phyloP scores from a whole-genome alignment of 1,140 invertebrate species.

The Pogonus chalceus region DNA sequence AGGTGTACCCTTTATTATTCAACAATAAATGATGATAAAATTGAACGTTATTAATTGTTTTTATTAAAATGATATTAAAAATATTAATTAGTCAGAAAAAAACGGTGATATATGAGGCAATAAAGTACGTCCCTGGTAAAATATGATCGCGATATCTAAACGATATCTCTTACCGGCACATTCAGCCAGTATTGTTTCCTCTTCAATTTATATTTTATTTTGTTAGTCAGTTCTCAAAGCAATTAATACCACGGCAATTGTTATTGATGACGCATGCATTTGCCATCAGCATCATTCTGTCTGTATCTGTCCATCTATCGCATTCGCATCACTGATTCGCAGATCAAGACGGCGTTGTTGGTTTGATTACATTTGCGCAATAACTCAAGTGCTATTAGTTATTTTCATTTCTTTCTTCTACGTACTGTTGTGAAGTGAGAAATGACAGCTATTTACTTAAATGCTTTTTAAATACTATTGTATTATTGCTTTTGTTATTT shows the following conservation, averaged over 20 bases:
- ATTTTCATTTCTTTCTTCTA: too few species aligned
- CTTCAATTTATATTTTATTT: not conserved
- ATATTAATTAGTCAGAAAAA: too few species aligned
- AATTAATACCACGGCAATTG: conserved; percentile 1
- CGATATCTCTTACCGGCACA: not conserved
- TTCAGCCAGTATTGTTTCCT: not conserved
- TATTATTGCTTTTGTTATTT: too few species aligned
- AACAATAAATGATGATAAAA: too few species aligned
- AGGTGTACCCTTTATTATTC: too few species aligned
- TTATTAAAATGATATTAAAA: not conserved
- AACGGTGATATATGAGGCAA: too few species aligned
- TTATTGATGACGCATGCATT: not conserved
- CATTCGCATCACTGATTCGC: too few species aligned
- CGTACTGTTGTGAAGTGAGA: not conserved
- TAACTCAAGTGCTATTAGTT: too few species aligned
- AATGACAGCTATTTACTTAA: conserved; percentile 1
- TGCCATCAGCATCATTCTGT: not conserved
- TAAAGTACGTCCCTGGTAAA: not conserved
- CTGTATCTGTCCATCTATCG: not conserved
- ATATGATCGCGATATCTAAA: not conserved
- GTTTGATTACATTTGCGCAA: too few species aligned
- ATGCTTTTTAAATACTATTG: too few species aligned
- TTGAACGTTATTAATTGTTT: not conserved
- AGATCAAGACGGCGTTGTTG: too few species aligned
- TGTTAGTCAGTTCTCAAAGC: not conserved